A percentile compares a stretch with the other conserved stretches of the same genome.
Conservation (phyloP, 2,113 vertebrate genomes). For the Arizona elegans region DNA sequence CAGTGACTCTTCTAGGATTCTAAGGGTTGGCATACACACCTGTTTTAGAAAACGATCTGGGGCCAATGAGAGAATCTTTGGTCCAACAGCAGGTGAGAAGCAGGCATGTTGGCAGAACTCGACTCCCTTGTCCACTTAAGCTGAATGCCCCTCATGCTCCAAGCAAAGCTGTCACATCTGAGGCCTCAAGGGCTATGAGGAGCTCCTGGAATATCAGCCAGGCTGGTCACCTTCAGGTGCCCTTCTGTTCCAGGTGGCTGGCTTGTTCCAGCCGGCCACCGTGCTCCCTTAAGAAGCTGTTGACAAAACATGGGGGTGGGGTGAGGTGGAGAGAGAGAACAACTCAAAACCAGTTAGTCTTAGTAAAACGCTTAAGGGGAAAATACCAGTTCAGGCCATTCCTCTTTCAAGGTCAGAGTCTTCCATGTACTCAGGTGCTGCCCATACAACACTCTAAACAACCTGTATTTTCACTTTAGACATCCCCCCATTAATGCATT, state of each 20-base stretch:
- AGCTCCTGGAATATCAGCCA: not conserved
- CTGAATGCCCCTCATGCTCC: not conserved
- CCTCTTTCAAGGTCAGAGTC: constrained; percentile 1
- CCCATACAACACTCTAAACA: not conserved
- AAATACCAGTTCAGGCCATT: not conserved
- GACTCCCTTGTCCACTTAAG: not conserved
- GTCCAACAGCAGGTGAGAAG: not conserved
- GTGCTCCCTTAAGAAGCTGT: not conserved
- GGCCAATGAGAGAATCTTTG: not conserved
- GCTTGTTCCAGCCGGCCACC: not conserved
- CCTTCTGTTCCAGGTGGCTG: not conserved
- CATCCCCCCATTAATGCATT: not conserved
- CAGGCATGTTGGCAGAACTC: not conserved
- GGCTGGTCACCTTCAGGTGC: not conserved
- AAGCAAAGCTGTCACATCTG: not conserved
- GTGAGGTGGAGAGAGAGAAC: not conserved
- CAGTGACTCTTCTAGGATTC: not conserved
- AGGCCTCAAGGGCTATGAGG: not conserved
- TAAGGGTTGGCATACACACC: not conserved
- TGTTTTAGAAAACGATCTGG: not conserved
- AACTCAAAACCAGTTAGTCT: constrained; percentile 4
- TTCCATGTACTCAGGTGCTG: not conserved
- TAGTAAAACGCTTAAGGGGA: not conserved
- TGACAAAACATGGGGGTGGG: not conserved
- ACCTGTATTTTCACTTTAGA: too few relatives aligned